These are phyloP conservation scores for Talpa occidentalis DNA, from an alignment of 2,113 vertebrate genomes.

Conservation along the genomic window DNA sequence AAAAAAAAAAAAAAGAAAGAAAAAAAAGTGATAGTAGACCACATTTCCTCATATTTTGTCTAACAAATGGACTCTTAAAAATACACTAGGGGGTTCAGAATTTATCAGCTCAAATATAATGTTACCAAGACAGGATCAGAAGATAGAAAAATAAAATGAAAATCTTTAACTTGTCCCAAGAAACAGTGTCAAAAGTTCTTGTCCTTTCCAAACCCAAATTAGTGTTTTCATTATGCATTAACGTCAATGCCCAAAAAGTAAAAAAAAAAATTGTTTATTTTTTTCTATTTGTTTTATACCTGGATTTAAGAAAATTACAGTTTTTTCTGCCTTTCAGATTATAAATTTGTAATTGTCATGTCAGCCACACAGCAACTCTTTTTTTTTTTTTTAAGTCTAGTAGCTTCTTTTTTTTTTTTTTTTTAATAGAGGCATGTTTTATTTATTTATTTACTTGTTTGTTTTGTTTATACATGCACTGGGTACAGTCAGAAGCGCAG, in stretches of 20 bases:
- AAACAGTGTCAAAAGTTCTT: neutral
- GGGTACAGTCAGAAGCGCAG: too few species aligned
- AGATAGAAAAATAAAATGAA: neutral
- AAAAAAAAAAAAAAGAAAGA: neutral
- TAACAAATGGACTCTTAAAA: slow-evolving; percentile 46
- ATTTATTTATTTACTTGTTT: too few species aligned
- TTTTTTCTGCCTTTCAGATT: neutral
- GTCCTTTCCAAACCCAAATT: slow-evolving; percentile 41
- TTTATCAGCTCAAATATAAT: neutral
- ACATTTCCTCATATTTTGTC: slow-evolving; percentile 61
- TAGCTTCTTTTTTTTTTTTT: too few species aligned
- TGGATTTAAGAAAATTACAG: neutral
- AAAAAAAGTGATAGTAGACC: neutral
- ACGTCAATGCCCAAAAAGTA: neutral
- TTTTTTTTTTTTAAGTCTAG: too few species aligned
- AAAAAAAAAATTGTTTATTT: neutral
- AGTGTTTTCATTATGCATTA: neutral
- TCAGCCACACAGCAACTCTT: too few species aligned
- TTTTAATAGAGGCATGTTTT: too few species aligned
- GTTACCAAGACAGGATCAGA: neutral
- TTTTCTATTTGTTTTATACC: neutral
- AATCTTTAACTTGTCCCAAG: neutral
- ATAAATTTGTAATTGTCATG: neutral
- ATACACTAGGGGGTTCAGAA: neutral
- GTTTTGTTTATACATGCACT: too few species aligned